These are phyloP conservation scores for Stenotaenia linearis DNA, from an alignment of 2,888 invertebrate species.

Conservation along the genomic window DNA sequence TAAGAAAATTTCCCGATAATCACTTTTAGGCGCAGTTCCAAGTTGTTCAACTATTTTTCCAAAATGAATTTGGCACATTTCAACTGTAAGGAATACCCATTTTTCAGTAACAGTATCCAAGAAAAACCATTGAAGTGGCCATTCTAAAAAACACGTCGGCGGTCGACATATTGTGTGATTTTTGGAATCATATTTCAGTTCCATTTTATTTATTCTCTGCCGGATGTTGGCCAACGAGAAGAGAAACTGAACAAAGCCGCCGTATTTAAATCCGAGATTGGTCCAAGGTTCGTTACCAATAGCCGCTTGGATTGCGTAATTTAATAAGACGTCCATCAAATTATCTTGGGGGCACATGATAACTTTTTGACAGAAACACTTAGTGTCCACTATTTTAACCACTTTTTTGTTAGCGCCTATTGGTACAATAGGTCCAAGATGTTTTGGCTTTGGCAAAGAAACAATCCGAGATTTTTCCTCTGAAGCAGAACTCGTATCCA, in stretches of 20 bases:
- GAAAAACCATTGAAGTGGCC: constrained; percentile 12
- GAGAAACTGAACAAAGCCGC: constrained; percentile 1
- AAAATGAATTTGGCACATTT: neutral
- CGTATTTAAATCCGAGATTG: neutral
- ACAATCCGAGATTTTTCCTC: neutral
- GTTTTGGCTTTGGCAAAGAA: neutral
- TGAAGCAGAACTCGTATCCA: neutral
- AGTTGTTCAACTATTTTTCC: neutral
- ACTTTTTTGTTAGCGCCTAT: neutral
- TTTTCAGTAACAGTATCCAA: neutral
- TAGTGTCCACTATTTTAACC: neutral
- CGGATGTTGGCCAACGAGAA: neutral
- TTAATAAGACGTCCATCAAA: neutral
- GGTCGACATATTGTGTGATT: neutral
- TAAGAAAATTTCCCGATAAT: neutral
- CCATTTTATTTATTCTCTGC: neutral
- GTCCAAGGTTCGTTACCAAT: constrained; percentile 8
- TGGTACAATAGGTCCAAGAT: neutral
- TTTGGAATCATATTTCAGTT: neutral
- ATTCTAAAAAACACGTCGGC: neutral
- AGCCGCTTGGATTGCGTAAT: neutral
- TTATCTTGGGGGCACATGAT: neutral
- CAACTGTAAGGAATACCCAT: neutral
- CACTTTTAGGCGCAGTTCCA: neutral
- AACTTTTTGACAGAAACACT: neutral